phyloP scores from a whole-genome alignment of 2,888 invertebrate genomes.

The Apamea epomidion region DNA sequence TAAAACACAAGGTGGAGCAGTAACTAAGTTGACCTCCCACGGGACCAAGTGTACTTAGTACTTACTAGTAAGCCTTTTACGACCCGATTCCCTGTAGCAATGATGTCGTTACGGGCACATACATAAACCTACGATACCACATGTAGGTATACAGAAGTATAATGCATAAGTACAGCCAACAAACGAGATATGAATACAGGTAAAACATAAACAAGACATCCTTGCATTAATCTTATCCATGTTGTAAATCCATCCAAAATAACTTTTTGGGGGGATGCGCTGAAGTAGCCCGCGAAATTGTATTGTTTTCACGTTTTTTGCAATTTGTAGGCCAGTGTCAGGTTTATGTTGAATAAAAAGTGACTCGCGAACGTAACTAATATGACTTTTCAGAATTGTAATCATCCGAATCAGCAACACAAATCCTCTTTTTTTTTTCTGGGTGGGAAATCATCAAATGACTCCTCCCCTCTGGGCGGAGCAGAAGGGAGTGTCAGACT shows the following conservation, averaged over 20 bases:
- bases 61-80: constrained; percentile 64
- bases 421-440: too few relatives aligned
- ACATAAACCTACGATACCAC: constrained; percentile 15
- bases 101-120: constrained; percentile 31
- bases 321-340: too few relatives aligned
- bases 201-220: background rate
- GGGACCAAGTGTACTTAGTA: constrained; percentile 54
- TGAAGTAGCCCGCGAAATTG: too few relatives aligned
- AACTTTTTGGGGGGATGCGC: too few relatives aligned
- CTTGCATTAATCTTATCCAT: background rate
- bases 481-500: too few relatives aligned
- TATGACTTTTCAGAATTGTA: too few relatives aligned
- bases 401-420: too few relatives aligned
- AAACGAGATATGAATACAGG: background rate
- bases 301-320: too few relatives aligned
- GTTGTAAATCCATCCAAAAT: background rate
- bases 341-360: too few relatives aligned
- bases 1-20: constrained; percentile 42
- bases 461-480: too few relatives aligned
- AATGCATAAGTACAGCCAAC: background rate
- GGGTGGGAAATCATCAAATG: too few relatives aligned
- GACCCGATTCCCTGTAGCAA: constrained; percentile 60
- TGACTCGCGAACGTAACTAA: too few relatives aligned
- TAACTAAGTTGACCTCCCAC: constrained; percentile 53
- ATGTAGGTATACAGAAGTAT: background rate